Conservation (phyloP, 2,113 vertebrate species). For the Trichomycterus rosablanca region DNA sequence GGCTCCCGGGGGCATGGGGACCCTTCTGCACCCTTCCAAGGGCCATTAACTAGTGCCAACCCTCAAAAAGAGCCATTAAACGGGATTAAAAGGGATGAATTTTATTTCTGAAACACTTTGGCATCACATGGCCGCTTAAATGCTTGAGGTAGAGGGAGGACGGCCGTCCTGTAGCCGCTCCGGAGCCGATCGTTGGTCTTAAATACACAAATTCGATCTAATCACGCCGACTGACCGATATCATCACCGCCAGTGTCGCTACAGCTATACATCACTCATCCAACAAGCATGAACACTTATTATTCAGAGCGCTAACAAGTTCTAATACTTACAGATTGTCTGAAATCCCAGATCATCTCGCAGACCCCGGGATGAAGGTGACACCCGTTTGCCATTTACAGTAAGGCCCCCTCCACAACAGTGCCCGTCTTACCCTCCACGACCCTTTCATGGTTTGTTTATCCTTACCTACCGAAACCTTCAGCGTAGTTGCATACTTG, state of each 20-base stretch:
- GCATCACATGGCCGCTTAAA: constrained; percentile 56
- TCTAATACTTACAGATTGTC: constrained; percentile 40
- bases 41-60: too few species aligned
- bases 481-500: neutral
- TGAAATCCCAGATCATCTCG: constrained; percentile 51
- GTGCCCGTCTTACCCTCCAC: too few species aligned
- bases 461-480: neutral
- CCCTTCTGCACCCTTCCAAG: too few species aligned
- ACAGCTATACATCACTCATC: constrained; percentile 2
- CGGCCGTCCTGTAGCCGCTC: constrained; percentile 1
- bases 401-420: too few species aligned
- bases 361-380: constrained; percentile 50
- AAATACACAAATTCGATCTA: constrained; percentile 26
- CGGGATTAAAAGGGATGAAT: neutral
- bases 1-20: too few species aligned
- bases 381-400: constrained; percentile 45
- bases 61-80: too few species aligned
- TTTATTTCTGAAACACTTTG: constrained; percentile 46
- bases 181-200: constrained; percentile 39
- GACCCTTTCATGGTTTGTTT: too few species aligned
- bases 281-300: constrained; percentile 26
- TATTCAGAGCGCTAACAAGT: constrained; percentile 11
- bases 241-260: constrained; percentile 20
- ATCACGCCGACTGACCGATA: constrained; percentile 16
- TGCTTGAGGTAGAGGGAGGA: constrained; percentile 65